Conservation (phyloP, 92 coral and sea anemone species). For the Isaurus tuberculatus region DNA sequence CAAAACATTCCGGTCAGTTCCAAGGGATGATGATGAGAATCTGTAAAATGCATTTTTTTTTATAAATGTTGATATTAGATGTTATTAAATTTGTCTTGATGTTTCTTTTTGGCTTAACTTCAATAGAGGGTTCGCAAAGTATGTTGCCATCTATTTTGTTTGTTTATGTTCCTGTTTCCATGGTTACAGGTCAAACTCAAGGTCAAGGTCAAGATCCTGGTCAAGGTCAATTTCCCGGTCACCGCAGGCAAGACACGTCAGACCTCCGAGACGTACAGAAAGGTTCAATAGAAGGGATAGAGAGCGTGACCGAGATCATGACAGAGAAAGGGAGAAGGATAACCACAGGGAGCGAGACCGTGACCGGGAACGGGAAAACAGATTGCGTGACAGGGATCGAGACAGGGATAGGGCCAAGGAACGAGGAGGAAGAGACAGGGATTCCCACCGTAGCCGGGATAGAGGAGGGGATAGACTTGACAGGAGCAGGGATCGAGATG, state of each 20-base stretch:
- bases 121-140: too few species aligned
- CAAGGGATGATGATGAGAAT: too few species aligned
- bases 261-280: conserved; percentile 60
- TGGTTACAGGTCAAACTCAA: conserved; percentile 57
- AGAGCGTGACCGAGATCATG: conserved; percentile 73
- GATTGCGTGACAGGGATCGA: conserved; percentile 68
- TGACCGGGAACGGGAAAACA: conserved; percentile 60
- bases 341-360: conserved; percentile 73
- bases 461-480: conserved; percentile 75
- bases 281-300: conserved; percentile 55
- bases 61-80: too few species aligned
- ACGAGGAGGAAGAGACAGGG: conserved; percentile 41
- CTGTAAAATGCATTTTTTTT: too few species aligned
- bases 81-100: too few species aligned
- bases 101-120: too few species aligned
- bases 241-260: conserved; percentile 57
- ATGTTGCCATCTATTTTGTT: not conserved
- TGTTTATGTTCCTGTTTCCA: not conserved
- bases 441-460: conserved; percentile 36
- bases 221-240: conserved; percentile 81
- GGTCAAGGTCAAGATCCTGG: conserved; percentile 88
- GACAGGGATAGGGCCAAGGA: conserved; percentile 75
- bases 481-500: conserved; percentile 70
- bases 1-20: too few species aligned
- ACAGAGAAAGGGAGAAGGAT: conserved; percentile 72